phyloP scores from a whole-genome alignment of 1,140 invertebrate genomes.

The Dendrolimus kikuchii region DNA sequence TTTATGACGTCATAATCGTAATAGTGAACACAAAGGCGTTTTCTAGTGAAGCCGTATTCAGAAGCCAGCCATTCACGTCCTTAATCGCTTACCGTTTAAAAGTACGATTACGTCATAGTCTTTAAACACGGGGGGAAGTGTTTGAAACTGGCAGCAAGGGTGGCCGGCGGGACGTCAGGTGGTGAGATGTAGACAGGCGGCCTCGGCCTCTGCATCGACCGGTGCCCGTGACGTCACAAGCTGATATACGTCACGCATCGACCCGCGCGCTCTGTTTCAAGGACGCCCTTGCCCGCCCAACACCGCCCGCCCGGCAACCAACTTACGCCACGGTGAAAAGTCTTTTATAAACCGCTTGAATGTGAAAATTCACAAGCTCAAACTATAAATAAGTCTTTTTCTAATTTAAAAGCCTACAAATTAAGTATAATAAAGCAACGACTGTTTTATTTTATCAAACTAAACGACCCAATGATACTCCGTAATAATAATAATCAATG shows the following conservation, averaged over 20 bases:
- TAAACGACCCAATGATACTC: too few relatives aligned
- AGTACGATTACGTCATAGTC: conserved; percentile 53
- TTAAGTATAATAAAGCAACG: too few relatives aligned
- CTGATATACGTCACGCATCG: conserved; percentile 59
- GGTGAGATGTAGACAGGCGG: conserved; percentile 27
- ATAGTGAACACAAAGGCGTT: too few relatives aligned
- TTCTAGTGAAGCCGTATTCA: too few relatives aligned
- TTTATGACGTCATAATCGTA: too few relatives aligned
- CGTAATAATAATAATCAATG: too few relatives aligned
- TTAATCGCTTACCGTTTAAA: conserved; percentile 37
- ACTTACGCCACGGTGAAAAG: conserved; percentile 43
- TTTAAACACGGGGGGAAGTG: conserved; percentile 50
- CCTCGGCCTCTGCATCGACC: conserved; percentile 47
- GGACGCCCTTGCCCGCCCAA: conserved; percentile 50
- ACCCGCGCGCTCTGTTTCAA: conserved; percentile 55
- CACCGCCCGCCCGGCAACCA: conserved; percentile 26
- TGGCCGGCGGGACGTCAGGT: conserved; percentile 22
- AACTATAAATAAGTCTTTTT: too few relatives aligned
- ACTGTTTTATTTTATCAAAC: too few relatives aligned
- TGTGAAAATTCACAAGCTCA: too few relatives aligned
- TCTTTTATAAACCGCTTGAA: conserved; percentile 4
- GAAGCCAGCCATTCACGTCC: conserved; percentile 13
- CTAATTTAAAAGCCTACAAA: too few relatives aligned
- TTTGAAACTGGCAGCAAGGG: conserved; percentile 32
- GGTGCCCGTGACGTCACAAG: conserved; percentile 55